phyloP scores from a whole-genome alignment of 2,113 vertebrate genomes.

The Galeopterus variegatus region DNA sequence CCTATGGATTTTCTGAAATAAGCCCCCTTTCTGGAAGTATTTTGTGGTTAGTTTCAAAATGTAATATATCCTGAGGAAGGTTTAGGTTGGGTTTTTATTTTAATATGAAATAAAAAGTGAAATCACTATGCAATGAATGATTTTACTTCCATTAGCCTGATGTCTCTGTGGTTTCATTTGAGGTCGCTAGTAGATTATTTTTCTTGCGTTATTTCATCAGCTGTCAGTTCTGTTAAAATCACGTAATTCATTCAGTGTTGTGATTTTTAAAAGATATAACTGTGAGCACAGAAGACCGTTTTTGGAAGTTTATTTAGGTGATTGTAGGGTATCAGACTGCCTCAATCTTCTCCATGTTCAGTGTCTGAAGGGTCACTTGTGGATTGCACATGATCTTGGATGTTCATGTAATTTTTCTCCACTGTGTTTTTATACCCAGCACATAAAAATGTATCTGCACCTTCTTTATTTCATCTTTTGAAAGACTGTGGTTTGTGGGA shows the following conservation, averaged over 20 bases:
- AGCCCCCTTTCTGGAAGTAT: conserved; percentile 75
- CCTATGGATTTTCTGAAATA: conserved; percentile 74
- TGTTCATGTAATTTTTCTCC: not conserved
- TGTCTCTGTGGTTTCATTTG: conserved; percentile 67
- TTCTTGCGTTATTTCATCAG: conserved; percentile 79
- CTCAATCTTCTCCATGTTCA: conserved; percentile 7
- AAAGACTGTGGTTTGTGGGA: not conserved
- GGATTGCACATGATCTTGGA: not conserved
- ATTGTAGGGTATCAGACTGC: conserved; percentile 59
- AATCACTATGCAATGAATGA: conserved; percentile 61
- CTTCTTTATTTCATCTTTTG: conserved; percentile 6
- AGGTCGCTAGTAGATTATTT: conserved; percentile 79
- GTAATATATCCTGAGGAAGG: conserved; percentile 75
- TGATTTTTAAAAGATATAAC: conserved; percentile 67
- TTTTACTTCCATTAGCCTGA: conserved; percentile 75
- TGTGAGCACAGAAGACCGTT: conserved; percentile 35
- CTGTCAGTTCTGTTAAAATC: conserved; percentile 73
- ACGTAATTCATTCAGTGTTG: conserved; percentile 69
- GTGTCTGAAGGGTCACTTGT: conserved; percentile 28
- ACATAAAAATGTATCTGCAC: conserved; percentile 50
- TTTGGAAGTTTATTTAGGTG: conserved; percentile 60
- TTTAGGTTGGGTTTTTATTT: conserved; percentile 79
- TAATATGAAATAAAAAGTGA: conserved; percentile 73
- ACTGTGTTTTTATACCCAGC: conserved; percentile 26
- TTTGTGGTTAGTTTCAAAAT: conserved; percentile 81